Base-by-base conservation (phyloP, 1,140 invertebrate species). In the Bombus pascuorum region DNA sequence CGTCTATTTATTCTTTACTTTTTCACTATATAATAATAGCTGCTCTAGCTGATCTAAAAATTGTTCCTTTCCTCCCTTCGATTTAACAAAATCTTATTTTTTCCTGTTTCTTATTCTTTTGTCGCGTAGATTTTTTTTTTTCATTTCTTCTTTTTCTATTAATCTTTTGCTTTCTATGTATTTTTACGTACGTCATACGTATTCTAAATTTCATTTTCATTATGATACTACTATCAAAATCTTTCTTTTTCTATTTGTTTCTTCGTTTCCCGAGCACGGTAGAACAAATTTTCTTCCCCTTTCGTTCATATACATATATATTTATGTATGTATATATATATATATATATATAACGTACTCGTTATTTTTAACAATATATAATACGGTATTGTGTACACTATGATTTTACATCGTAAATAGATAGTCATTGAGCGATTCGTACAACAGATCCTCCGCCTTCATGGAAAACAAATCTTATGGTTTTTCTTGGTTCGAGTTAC, bases 361-460 rank as follows among this genome's bases (percentile, higher is more conserved):
- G 84, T 85, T 89, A 88, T 12, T 89, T 91, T 91, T 91, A 90
- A 86, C 89, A 91, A 91, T 91, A 91, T 91, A 89, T 91, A 88
- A 86, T 91, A 86, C 77, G 68, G 68, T 89, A 89, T 74, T 90
- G 90, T 88, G 90, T 91, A 91, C 86, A 91, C 83, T 91, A 91
- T 88, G 83, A 85, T 88, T 91, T 91, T 91, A 90, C 85, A 90
- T 89, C 74, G 80, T 91, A 87, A 80, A 88, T 89, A 90, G 59
- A 85, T 79, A 76, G 65, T 90, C 80, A 83, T 72, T 87, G 86
- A 42, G 53, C 89, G 80, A 85, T 70, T 84, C 72, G 81, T 87
- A 85, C 87, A 68, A 89, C 71, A 81, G 79, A 89, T 80, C 75
- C 81, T 84, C 76, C 71, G 66, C 25, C 68, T 77, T 72, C 37